Evolutionary conservation across 2,113 vertebrate genomes (phyloP).

Genomic region (Sylvietta virens): DNA sequence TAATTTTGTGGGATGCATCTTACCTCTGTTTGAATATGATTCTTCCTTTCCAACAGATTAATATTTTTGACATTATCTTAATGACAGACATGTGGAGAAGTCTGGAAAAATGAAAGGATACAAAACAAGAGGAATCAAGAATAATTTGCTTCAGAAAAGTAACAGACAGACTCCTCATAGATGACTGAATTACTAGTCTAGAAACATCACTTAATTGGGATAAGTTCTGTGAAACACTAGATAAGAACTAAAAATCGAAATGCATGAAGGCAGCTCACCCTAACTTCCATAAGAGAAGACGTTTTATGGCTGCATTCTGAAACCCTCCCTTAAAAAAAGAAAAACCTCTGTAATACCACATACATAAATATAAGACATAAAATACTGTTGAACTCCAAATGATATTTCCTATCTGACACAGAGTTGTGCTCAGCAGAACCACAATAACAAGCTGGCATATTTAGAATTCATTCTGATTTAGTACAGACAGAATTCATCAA

Average conservation of each 20-base stretch:
- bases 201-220: neutral
- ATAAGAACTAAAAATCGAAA: neutral
- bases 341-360: neutral
- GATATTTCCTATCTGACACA: neutral
- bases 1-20: neutral
- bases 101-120: neutral
- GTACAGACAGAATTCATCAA: neutral
- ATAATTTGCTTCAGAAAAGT: neutral
- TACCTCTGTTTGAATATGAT: neutral
- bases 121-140: neutral
- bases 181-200: neutral
- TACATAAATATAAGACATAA: neutral
- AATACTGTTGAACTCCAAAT: neutral
- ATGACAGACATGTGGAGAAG: neutral
- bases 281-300: neutral
- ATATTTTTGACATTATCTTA: neutral
- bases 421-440: neutral
- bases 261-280: neutral
- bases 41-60: neutral
- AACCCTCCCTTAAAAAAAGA: neutral
- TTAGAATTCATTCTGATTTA: neutral
- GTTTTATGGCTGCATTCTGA: neutral
- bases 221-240: neutral
- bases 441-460: neutral
- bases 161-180: neutral